phyloP scores from a whole-genome alignment of 2,797 vertebrate genomes.

The Mormyrops attenuatus region DNA sequence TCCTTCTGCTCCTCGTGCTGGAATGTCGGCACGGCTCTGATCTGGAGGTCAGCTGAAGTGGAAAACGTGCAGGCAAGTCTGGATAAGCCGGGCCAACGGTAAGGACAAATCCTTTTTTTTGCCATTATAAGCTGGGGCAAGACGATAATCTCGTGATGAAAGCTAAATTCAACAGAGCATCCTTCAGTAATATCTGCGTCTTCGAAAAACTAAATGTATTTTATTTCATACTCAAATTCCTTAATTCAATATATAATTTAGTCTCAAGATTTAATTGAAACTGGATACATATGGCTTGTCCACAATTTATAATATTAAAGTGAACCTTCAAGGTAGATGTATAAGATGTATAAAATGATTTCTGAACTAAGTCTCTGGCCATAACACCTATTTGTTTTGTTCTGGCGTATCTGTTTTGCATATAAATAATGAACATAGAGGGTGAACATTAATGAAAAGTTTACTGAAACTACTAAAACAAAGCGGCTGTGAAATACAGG shows the following conservation, averaged over 20 bases:
- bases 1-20: conserved; percentile 9
- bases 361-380: neutral
- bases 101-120: conserved; percentile 40
- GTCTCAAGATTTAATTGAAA: neutral
- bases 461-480: neutral
- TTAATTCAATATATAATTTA: neutral
- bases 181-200: neutral
- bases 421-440: neutral
- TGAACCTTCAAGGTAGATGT: neutral
- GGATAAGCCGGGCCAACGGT: conserved; percentile 51
- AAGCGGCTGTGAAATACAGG: neutral
- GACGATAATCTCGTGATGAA: conserved; percentile 23
- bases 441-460: neutral
- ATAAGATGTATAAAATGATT: neutral
- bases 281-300: neutral
- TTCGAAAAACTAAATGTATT: neutral
- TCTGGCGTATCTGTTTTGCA: neutral
- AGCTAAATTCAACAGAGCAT: conserved; percentile 16
- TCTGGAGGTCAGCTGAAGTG: conserved; percentile 39
- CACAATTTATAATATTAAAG: neutral
- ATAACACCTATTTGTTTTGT: neutral
- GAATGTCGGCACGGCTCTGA: conserved; percentile 40
- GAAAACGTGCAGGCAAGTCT: conserved; percentile 38
- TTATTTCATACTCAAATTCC: neutral
- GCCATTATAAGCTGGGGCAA: conserved; percentile 31